Base-by-base conservation (phyloP, 1,140 invertebrate species). In the Drosophila oshimai region DNA sequence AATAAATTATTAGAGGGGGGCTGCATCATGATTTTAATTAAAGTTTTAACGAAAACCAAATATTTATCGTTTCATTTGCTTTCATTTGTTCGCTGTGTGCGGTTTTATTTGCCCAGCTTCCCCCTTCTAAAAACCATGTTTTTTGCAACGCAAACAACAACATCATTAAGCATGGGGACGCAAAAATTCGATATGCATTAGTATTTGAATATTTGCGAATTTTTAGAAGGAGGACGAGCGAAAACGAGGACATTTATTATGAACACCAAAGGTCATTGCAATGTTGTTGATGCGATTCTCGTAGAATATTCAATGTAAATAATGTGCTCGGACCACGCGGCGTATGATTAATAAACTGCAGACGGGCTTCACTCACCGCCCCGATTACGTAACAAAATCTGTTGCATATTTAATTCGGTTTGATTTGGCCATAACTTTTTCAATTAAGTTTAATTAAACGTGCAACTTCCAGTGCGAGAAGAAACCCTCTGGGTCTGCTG, bases 41-140 rank as follows among this genome's bases (percentile, higher is more conserved):
- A 86, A 86, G 80, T 86, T 86, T 86, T 80, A 86, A 86, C 80
- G 75, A 86, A 84, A 86, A 76, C 80, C 80, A 86, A 86, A 86
- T 86, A 86, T 86, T 86, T 86, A 86, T 86, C 74, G 80, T 86
- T 86, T 86, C 75, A 84, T 84, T 86, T 86, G 79, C 79, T 84
- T 84, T 79, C 74, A 78, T 79, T 74, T 84, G 80, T 68, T 64
- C 24, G 64, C 74, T 61, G 62, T 42, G 37, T 53, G 76, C 58
- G 71, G 79, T 78, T 78, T 77, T 41, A 49, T 64, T 71, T 76
- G 64, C 2, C 20, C 13, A 7, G 44, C 57, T n/a, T n/a, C 31
- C n/a, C 10, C 29, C 5, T 10, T 12, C 26, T 12, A 26, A 5
- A 22, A 37, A 42, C 28, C 10, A 4, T 6, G 34, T 7, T 18